Base-by-base conservation (phyloP, 2,888 invertebrate species). In the Melanostoma mellinum region DNA sequence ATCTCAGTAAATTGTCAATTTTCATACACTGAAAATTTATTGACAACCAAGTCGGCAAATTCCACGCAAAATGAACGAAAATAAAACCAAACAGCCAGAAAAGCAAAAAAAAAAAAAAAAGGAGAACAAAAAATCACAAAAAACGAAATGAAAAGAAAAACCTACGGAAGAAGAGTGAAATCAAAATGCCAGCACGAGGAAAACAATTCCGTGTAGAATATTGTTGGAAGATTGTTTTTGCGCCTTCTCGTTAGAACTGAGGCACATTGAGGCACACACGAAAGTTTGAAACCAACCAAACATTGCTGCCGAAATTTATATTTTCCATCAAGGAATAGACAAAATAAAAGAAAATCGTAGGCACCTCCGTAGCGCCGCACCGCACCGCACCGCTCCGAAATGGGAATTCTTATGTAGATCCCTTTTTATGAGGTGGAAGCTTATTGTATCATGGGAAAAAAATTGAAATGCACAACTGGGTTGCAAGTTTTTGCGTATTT, bases 21-120 rank as follows among this genome's bases (percentile, higher is more conserved):
- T 78, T 78, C 82, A 84, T 84, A 74, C 69, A 78, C 65, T 74
- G 74, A 71, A 78, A 84, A 84, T 77, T 84, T 84, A 84, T 84
- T 84, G 82, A 78, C 82, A 84, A 69, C 56, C 74, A 69, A 73
- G 67, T 68, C 63, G 67, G 67, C 56, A 72, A 68, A 77, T 67
- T 72, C 44, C 46, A 52, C 63, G 69, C 44, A 74, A 79, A 78
- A 77, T 65, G 40, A 38, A 65, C 10, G 38, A 48, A 58, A 79
- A 67, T 52, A 67, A 67, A 72, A 52, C 42, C 65, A 67, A 58
- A 40, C 30, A 68, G 67, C 38, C 53, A 38, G 6, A 36, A 48
- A 40, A 63, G n/a, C 44, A 5, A 53, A 74, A 56, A 46, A 63
- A 55, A 63, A 38, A 55, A 46, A 44, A 10, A 10, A 42, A 52